phyloP scores from a whole-genome alignment of 2,113 vertebrate species.

The Callionymus lyra region DNA sequence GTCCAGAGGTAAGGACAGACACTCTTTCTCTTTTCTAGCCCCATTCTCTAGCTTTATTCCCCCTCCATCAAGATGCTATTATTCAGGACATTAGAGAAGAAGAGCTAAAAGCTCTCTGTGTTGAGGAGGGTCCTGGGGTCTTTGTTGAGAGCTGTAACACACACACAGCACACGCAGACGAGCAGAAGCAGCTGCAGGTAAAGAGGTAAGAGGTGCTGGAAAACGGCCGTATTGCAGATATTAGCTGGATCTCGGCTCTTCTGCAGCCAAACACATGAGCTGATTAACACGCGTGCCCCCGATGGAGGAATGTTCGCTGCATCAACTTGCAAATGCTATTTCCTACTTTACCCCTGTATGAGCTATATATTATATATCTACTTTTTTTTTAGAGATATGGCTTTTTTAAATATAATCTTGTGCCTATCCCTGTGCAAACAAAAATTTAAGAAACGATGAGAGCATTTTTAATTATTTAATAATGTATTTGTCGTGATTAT shows the following conservation, averaged over 20 bases:
- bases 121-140: slow-evolving; percentile 70
- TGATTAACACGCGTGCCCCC: slow-evolving; percentile 26
- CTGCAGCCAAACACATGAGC: slow-evolving; percentile 31
- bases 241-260: slow-evolving; percentile 34
- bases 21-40: slow-evolving; percentile 6
- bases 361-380: too few species aligned
- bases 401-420: too few species aligned
- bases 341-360: too few species aligned
- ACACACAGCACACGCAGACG: slow-evolving; percentile 7
- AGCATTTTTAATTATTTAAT: too few species aligned
- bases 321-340: too few species aligned
- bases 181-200: slow-evolving; percentile 35
- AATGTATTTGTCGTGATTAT: too few species aligned
- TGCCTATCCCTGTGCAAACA: too few species aligned
- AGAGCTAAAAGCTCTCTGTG: slow-evolving; percentile 74
- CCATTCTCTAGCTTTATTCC: slow-evolving; percentile 14
- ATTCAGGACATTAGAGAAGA: slow-evolving; percentile 73
- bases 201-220: slow-evolving; percentile 51
- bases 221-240: slow-evolving; percentile 52
- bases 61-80: slow-evolving; percentile 70
- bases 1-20: slow-evolving; percentile 42
- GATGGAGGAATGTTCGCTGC: too few species aligned
- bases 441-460: too few species aligned
- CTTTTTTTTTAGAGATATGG: too few species aligned
- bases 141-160: slow-evolving; percentile 49